A percentile compares a stretch with the other conserved stretches of the same genome.
Evolutionary conservation across 2,888 invertebrate genomes (phyloP).

Genomic region (Cenopis cana): DNA sequence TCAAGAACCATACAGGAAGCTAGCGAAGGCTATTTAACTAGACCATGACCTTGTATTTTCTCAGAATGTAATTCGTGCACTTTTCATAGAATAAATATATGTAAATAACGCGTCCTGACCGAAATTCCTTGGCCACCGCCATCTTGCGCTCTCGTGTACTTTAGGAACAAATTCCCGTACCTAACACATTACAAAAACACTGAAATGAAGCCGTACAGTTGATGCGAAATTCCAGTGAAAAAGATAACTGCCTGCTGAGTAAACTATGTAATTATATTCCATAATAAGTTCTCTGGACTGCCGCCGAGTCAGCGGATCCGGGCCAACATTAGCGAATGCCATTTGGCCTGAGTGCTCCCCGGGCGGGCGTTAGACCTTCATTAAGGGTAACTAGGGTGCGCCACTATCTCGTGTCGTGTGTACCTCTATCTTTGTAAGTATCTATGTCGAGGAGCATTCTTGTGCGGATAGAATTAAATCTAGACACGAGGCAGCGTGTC

Average conservation of each 20-base stretch:
- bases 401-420: background rate
- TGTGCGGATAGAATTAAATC: background rate
- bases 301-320: slow-evolving; percentile 7
- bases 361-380: slow-evolving; percentile 13
- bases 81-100: too few relatives aligned
- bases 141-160: too few relatives aligned
- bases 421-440: background rate
- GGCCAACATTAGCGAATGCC: slow-evolving; percentile 18
- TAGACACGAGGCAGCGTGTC: too few relatives aligned
- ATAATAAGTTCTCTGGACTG: background rate
- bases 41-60: too few relatives aligned
- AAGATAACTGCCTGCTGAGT: background rate
- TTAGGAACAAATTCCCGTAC: too few relatives aligned
- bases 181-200: background rate
- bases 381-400: slow-evolving; percentile 27
- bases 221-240: background rate
- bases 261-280: background rate
- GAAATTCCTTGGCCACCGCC: too few relatives aligned
- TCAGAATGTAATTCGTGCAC: too few relatives aligned
- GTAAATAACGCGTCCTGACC: too few relatives aligned
- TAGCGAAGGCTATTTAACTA: too few relatives aligned
- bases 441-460: background rate
- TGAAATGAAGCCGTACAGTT: background rate
- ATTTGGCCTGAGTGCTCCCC: slow-evolving; percentile 31
- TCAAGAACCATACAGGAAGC: too few relatives aligned